Base-by-base conservation (phyloP, 2,113 vertebrate genomes). In the Cervus canadensis region DNA sequence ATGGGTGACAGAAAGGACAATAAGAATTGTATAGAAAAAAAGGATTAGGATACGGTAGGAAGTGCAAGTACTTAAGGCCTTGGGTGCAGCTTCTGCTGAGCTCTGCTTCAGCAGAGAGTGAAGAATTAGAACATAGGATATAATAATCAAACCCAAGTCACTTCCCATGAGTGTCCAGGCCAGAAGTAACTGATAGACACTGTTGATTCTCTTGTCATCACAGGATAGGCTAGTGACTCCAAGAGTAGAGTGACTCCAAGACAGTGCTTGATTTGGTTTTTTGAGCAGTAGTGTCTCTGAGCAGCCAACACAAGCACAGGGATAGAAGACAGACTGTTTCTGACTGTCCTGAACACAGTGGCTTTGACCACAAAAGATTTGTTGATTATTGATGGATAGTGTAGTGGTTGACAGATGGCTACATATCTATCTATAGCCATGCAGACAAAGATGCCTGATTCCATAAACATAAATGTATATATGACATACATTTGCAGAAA, bases 401-500 rank as follows among this genome's bases (percentile, higher is more conserved):
- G 17, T 28, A 97, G 50, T 6, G 96, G 95, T 81, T 0, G 36
- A 23, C 96, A 96, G 56, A 97, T 96, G 4, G 96, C 97, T 71
- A 96, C 57, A 45, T 97, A 98, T 56, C 96, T 97, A 30, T 97
- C 97, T 43, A 98, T 25, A 64, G 96, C 91, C 96, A 97, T 94
- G 52, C 91, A 97, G 54, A 96, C 21, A 26, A 98, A 98, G 8
- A 95, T 93, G 5, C 96, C 86, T 33, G 96, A 96, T 17, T 98
- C 97, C 97, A 96, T 96, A 30, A 9, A 23, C 33, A 97, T 54
- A 91, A 95, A 97, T 28, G 9, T 50, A 43, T 96, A 97, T 33
- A 97, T 97, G 54, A n/a, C 91, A 43, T 95, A 97, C 52, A 98
- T 97, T 87, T 98, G 96, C 92, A 56, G 52, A 96, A 98, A 98